Conservation (phyloP, 2,113 vertebrate genomes). For the Calonectris borealis region DNA sequence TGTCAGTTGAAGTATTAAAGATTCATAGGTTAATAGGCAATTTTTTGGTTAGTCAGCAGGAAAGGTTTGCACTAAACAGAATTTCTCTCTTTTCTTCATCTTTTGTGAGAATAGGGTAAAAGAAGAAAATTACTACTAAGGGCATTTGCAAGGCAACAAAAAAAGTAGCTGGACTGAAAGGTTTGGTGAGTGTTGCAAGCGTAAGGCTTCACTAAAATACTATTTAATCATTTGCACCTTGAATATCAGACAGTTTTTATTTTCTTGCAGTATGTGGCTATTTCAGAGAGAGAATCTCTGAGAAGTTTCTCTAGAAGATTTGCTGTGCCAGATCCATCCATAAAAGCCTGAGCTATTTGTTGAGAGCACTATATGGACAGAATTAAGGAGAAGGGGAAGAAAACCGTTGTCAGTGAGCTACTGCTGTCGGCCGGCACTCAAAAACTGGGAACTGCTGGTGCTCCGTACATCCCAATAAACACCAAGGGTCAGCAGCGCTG, state of each 20-base stretch:
- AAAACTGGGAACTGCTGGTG: not conserved
- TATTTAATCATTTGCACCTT: not conserved
- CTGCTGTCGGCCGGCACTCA: too few species aligned
- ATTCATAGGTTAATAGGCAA: not conserved
- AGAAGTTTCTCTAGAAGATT: not conserved
- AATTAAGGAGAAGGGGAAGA: not conserved
- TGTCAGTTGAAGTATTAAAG: not conserved
- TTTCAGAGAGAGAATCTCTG: not conserved
- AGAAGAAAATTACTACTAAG: not conserved
- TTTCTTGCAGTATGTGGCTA: not conserved
- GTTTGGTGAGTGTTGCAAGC: not conserved
- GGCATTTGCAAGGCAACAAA: not conserved
- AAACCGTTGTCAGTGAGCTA: not conserved
- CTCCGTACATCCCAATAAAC: not conserved
- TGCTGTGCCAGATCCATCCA: not conserved
- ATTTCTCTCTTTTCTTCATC: not conserved
- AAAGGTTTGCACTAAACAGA: not conserved
- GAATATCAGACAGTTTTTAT: not conserved
- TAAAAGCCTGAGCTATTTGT: not conserved
- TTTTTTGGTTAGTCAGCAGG: not conserved
- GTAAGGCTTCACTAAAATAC: not conserved
- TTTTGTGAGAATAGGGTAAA: not conserved
- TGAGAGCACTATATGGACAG: not conserved
- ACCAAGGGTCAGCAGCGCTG: too few species aligned
- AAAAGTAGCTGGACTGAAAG: not conserved